phyloP scores from a whole-genome alignment of 2,888 invertebrate genomes.

The Odontothrips loti region DNA sequence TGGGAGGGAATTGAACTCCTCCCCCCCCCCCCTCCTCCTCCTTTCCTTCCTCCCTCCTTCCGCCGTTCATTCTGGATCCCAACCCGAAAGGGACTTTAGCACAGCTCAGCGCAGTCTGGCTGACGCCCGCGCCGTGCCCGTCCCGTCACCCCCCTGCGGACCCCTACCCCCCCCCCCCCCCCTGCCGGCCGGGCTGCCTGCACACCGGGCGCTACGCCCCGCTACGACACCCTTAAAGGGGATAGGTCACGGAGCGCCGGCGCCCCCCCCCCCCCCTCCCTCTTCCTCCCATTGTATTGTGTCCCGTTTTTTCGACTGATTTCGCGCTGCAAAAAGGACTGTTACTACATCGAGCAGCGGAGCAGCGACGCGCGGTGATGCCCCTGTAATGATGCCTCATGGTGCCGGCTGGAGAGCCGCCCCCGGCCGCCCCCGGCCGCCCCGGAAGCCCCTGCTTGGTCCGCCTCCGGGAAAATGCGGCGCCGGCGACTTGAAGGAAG shows the following conservation, averaged over 20 bases:
- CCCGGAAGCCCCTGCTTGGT: too few relatives aligned
- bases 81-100: too few relatives aligned
- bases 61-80: neutral
- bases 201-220: neutral
- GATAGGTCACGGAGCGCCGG: neutral
- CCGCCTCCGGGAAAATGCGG: too few relatives aligned
- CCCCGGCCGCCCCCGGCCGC: too few relatives aligned
- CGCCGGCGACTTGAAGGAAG: too few relatives aligned
- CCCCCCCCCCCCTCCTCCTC: neutral
- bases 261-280: slow-evolving; percentile 1
- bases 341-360: neutral
- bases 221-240: neutral
- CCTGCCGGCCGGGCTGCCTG: neutral
- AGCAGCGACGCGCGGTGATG: too few relatives aligned
- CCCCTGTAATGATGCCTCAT: neutral
- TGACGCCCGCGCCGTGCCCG: neutral
- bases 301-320: neutral
- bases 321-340: neutral
- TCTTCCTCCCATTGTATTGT: slow-evolving; percentile 14
- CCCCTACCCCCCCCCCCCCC: neutral
- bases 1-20: neutral
- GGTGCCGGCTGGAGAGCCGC: neutral
- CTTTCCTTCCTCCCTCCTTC: neutral
- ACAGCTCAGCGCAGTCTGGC: too few relatives aligned
- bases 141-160: neutral